Evolutionary conservation across 2,888 invertebrate species (phyloP).

Genomic region (Aspidiotus rigidus): DNA sequence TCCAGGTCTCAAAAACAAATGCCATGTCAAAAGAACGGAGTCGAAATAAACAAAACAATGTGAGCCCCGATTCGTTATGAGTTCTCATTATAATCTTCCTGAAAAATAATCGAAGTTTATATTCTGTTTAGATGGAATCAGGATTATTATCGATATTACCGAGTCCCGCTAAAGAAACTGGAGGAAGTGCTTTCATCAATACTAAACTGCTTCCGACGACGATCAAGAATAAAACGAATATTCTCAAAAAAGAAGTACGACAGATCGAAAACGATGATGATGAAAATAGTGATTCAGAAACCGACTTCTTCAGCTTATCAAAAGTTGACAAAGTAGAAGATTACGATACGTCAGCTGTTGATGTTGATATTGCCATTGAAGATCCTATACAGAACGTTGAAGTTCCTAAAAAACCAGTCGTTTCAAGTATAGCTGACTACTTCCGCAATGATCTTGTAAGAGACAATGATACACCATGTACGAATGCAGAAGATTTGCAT

Average conservation of each 20-base stretch:
- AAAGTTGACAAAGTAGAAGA: slow-evolving; percentile 34
- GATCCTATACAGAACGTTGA: neutral
- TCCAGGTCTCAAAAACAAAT: neutral
- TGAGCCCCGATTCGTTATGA: neutral
- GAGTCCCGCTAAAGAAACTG: slow-evolving; percentile 51
- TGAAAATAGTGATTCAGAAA: slow-evolving; percentile 43
- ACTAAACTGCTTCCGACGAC: slow-evolving; percentile 14
- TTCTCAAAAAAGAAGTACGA: slow-evolving; percentile 32
- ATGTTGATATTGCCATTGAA: slow-evolving; percentile 28
- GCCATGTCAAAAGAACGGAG: neutral
- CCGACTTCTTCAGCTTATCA: slow-evolving; percentile 43
- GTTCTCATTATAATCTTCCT: neutral
- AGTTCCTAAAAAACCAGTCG: neutral
- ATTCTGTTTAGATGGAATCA: slow-evolving; percentile 50
- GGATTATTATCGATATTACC: slow-evolving; percentile 61
- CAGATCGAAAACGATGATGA: slow-evolving; percentile 41
- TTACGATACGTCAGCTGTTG: slow-evolving; percentile 13
- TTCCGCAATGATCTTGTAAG: neutral
- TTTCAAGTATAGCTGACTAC: neutral
- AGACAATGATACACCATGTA: neutral
- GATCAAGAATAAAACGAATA: neutral
- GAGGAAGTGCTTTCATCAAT: slow-evolving; percentile 8
- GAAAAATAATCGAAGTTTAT: neutral
- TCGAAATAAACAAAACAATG: neutral
- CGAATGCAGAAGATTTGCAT: too few relatives aligned